Evolutionary conservation across 2,113 vertebrate species (phyloP).

Genomic region (Oriolus oriolus): DNA sequence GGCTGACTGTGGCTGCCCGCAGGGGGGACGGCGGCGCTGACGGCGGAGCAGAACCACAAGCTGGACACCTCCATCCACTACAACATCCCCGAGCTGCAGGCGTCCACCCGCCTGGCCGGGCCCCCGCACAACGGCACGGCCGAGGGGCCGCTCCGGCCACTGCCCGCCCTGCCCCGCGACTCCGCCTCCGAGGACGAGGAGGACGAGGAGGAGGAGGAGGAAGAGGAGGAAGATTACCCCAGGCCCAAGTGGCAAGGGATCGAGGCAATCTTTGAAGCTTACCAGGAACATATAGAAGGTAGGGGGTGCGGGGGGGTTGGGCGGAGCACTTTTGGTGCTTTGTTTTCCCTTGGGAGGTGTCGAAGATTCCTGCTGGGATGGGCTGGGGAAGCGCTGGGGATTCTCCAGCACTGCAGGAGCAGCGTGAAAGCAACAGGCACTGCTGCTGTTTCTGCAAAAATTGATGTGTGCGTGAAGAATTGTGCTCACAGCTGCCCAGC

Average conservation of each 20-base stretch:
- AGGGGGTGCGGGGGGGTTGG: neutral
- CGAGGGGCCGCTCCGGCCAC: constrained; percentile 65
- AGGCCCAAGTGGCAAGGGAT: constrained; percentile 91
- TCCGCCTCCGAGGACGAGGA: constrained; percentile 78
- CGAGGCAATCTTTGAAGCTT: constrained; percentile 94
- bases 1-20: neutral
- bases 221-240: constrained; percentile 72
- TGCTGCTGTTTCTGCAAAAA: neutral
- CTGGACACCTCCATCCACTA: constrained; percentile 91
- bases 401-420: neutral
- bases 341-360: neutral
- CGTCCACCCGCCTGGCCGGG: constrained; percentile 57
- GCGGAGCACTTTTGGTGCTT: too few species aligned
- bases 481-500: rapidly evolving
- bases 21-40: constrained; percentile 74
- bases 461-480: rapidly evolving
- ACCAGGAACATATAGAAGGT: constrained; percentile 98
- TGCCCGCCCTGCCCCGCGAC: constrained; percentile 68
- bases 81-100: constrained; percentile 96
- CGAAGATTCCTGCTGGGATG: neutral
- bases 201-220: constrained; percentile 75
- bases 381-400: neutral
- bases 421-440: neutral
- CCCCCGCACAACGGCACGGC: constrained; percentile 88
- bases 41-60: constrained; percentile 86